Conservation (phyloP, 1,140 invertebrate species). For the Drosophila auraria region DNA sequence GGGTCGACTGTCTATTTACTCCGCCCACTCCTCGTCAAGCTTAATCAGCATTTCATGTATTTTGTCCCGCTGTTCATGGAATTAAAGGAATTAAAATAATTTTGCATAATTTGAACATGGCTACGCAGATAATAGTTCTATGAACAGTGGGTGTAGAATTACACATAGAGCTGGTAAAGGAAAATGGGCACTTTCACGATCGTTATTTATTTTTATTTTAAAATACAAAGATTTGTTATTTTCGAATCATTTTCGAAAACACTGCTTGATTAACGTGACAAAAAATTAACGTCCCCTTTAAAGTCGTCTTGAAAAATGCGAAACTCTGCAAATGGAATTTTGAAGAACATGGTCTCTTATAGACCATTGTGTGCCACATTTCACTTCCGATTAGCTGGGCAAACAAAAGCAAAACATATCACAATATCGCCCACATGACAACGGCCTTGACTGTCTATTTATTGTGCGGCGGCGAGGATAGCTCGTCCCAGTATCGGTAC, state of each 20-base stretch:
- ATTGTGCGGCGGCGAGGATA: too few species aligned
- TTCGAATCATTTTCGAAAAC: too few species aligned
- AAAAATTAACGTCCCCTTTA: too few species aligned
- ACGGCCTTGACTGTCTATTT: conserved; percentile 19
- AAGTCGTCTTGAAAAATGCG: too few species aligned
- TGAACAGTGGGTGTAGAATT: conserved; percentile 3
- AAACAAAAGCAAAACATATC: conserved; percentile 9
- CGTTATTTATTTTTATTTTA: too few species aligned
- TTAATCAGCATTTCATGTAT: too few species aligned
- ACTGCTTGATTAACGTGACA: too few species aligned
- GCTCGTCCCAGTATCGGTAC: not conserved
- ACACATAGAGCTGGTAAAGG: too few species aligned
- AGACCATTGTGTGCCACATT: conserved; percentile 14
- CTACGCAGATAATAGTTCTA: conserved; percentile 6
- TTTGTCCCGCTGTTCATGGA: not conserved
- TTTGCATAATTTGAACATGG: conserved; percentile 39
- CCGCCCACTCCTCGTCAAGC: not conserved
- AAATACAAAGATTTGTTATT: too few species aligned
- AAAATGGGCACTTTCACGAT: too few species aligned
- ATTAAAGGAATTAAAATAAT: conserved; percentile 43
- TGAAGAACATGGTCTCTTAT: not conserved
- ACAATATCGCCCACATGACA: conserved; percentile 1
- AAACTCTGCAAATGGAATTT: too few species aligned
- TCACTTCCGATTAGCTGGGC: conserved; percentile 1
- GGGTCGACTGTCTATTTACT: conserved; percentile 7